Evolutionary conservation across 53 echinoderm and acorn worm species (phyloP).

Genomic region (Crossaster papposus): DNA sequence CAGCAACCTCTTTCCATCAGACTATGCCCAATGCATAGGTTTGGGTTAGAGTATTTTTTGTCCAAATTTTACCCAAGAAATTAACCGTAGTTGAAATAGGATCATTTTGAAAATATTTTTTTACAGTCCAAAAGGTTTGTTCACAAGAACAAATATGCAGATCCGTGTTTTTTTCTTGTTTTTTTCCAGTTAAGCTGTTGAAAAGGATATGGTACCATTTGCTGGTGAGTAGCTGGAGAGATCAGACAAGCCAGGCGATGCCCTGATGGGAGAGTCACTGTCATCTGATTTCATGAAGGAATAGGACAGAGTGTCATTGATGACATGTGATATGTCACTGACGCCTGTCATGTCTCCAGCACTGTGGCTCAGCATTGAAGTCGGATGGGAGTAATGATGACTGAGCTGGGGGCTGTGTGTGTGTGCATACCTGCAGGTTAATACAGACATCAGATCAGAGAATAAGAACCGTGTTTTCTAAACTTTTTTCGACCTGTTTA

Average conservation of each 20-base stretch:
- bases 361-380: conserved; percentile 66
- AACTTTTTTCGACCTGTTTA: no score
- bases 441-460: neutral
- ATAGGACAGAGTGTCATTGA: conserved; percentile 53
- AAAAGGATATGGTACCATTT: conserved; percentile 97
- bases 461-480: neutral
- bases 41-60: no score
- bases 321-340: conserved; percentile 63
- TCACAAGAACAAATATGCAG: no score
- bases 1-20: no score
- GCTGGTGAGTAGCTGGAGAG: conserved; percentile 82
- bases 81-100: no score
- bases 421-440: conserved; percentile 63
- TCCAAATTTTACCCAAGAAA: no score
- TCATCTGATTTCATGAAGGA: conserved; percentile 78
- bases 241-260: conserved; percentile 83
- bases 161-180: no score
- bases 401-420: conserved; percentile 77
- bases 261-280: conserved; percentile 54
- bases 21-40: no score
- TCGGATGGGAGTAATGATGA: conserved; percentile 52
- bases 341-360: conserved; percentile 41
- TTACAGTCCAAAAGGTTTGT: no score
- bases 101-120: no score
- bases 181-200: neutral